Evolutionary conservation across 2,113 vertebrate species (phyloP).

Genomic region (Nibea coibor): DNA sequence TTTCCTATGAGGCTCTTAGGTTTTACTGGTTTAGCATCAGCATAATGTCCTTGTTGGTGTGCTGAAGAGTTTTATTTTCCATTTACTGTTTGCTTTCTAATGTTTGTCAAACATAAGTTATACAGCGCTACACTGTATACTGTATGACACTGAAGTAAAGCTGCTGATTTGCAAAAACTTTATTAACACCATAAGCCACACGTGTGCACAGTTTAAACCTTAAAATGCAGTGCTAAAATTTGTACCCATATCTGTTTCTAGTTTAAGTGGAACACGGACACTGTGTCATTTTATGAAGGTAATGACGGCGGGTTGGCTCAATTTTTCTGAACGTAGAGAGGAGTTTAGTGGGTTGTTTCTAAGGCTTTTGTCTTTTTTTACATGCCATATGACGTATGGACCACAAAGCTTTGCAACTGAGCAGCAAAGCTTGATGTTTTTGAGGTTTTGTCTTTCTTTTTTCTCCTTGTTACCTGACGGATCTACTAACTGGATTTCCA

Average conservation of each 20-base stretch:
- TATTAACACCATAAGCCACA: conserved; percentile 81
- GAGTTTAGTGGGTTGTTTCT: not conserved
- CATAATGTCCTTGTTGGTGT: conserved; percentile 90
- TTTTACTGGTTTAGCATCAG: conserved; percentile 89
- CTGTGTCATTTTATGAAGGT: conserved; percentile 27
- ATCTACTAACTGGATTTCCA: conserved; percentile 51
- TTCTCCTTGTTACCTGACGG: not conserved
- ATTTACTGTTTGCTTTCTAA: conserved; percentile 92
- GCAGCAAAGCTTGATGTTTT: conserved; percentile 30
- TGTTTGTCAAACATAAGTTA: conserved; percentile 82
- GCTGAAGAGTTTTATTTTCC: conserved; percentile 88
- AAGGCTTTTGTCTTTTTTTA: conserved; percentile 16
- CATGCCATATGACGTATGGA: conserved; percentile 8
- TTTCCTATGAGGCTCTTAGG: conserved; percentile 91
- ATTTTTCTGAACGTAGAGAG: conserved; percentile 46
- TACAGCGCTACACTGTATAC: conserved; percentile 89
- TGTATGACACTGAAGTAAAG: conserved; percentile 86
- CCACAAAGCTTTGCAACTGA: conserved; percentile 48
- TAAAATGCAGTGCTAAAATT: conserved; percentile 66
- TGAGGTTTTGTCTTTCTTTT: conserved; percentile 19
- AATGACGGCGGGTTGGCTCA: conserved; percentile 25
- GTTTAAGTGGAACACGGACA: conserved; percentile 43
- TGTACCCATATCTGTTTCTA: conserved; percentile 67
- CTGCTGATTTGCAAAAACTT: conserved; percentile 91
- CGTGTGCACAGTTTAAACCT: conserved; percentile 72